phyloP scores from a whole-genome alignment of 2,113 vertebrate species.

The Falco punctatus region DNA sequence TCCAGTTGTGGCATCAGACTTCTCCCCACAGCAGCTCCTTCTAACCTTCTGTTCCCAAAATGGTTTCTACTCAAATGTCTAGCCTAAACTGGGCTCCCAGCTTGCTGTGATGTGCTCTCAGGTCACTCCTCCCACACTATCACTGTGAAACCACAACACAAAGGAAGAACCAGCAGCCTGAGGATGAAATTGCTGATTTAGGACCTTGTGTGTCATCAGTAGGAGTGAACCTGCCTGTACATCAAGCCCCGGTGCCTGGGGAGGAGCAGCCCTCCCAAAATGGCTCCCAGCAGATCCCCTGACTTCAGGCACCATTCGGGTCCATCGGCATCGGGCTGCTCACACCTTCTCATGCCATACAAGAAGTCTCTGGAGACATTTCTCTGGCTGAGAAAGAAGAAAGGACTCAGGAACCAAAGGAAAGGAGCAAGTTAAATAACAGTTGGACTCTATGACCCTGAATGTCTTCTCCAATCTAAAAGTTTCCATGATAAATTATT shows the following conservation, averaged over 20 bases:
- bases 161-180: background rate
- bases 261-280: background rate
- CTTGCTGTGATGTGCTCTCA: background rate
- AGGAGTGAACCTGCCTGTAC: background rate
- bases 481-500: background rate
- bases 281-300: background rate
- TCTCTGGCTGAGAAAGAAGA: background rate
- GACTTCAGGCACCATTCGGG: background rate
- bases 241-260: background rate
- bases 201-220: background rate
- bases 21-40: background rate
- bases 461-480: too few species aligned
- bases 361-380: background rate
- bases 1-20: background rate
- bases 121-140: background rate
- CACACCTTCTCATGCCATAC: background rate
- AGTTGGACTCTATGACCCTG: too few species aligned
- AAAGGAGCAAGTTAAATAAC: background rate
- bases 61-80: background rate
- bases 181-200: background rate
- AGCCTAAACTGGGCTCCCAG: background rate
- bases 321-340: background rate
- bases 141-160: fast-evolving
- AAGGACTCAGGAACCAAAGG: background rate
- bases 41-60: background rate